phyloP scores from a whole-genome alignment of 1,140 invertebrate species.

The Elymnias hypermnestra region DNA sequence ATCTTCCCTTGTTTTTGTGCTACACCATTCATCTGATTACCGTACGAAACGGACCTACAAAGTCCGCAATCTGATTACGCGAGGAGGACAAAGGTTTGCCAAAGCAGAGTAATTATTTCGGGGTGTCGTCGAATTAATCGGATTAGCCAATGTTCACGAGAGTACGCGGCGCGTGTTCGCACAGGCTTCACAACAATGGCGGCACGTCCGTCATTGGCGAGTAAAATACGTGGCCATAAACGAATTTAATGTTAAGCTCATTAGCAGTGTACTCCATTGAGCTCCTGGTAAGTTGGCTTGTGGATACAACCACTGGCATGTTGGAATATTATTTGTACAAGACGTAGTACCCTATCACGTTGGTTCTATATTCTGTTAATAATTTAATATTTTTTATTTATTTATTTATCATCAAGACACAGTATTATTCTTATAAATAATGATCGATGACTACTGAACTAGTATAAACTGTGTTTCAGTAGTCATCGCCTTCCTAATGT shows the following conservation, averaged over 20 bases:
- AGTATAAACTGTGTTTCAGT: no score
- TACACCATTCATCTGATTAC: conserved; percentile 1
- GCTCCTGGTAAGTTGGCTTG: neutral
- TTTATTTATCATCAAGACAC: no score
- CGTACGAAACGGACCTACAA: conserved; percentile 4
- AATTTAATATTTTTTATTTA: no score
- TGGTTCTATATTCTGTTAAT: no score
- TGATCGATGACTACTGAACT: no score
- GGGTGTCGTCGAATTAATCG: conserved; percentile 13
- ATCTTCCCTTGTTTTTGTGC: neutral
- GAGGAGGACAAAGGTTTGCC: conserved; percentile 11
- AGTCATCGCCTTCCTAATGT: no score
- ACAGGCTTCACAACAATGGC: neutral
- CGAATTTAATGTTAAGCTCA: conserved; percentile 8
- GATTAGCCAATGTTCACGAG: conserved; percentile 14
- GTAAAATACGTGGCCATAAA: conserved; percentile 3
- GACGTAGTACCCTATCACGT: no score
- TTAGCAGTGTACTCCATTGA: conserved; percentile 15
- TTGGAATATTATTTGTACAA: no score
- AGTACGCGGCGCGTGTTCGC: conserved; percentile 2
- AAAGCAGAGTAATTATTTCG: conserved; percentile 13
- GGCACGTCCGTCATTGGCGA: conserved; percentile 4
- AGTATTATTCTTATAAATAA: no score
- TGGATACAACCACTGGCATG: neutral
- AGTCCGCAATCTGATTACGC: conserved; percentile 12